Evolutionary conservation across 2,888 invertebrate species (phyloP).

Genomic region (Phaedon cochleariae): DNA sequence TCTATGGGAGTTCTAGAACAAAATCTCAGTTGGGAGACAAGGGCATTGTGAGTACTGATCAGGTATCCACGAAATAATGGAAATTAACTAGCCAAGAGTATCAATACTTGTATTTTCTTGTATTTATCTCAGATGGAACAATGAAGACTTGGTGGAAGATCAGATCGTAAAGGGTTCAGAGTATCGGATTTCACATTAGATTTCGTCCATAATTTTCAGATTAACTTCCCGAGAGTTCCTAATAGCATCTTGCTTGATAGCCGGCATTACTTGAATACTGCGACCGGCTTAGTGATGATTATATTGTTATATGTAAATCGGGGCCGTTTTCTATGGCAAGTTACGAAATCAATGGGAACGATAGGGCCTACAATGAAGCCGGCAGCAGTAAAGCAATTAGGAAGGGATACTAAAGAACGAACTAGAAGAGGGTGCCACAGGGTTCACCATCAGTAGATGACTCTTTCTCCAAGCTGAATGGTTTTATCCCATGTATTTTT

Average conservation of each 20-base stretch:
- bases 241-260: constrained; percentile 6
- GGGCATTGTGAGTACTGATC: no score
- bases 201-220: constrained; percentile 1
- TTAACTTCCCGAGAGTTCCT: background rate
- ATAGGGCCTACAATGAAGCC: constrained; percentile 14
- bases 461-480: no score
- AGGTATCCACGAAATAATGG: no score
- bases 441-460: no score
- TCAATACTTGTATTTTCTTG: no score
- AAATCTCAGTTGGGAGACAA: no score
- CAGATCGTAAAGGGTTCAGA: background rate
- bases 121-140: no score
- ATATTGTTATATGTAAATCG: constrained; percentile 26
- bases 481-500: no score
- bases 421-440: no score
- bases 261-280: constrained; percentile 16
- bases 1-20: no score
- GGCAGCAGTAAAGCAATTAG: constrained; percentile 22
- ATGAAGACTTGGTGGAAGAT: background rate
- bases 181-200: background rate
- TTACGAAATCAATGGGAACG: constrained; percentile 30
- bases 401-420: constrained; percentile 24
- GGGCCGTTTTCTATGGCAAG: constrained; percentile 24
- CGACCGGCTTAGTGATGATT: constrained; percentile 23
- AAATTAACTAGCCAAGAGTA: no score